A percentile compares a stretch with the other conserved stretches of the same genome.
These are phyloP conservation scores for Sarcophaga peregrina DNA, from an alignment of 1,140 invertebrate species.

Conservation along the genomic window DNA sequence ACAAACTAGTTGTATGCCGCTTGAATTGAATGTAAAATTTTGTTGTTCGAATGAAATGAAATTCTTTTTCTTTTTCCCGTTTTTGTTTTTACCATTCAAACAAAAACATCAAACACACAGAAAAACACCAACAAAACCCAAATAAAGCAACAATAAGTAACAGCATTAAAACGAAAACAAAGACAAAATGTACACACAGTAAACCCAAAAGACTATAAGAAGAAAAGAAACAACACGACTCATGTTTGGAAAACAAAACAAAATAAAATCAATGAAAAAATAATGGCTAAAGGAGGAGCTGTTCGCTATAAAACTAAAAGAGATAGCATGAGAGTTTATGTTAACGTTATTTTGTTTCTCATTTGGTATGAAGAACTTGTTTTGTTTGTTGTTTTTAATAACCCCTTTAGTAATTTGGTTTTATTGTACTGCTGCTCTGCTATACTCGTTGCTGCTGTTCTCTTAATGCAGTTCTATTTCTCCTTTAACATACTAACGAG, in stretches of 20 bases:
- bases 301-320: no score
- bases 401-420: no score
- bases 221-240: not conserved
- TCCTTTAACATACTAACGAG: not conserved
- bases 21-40: slow-evolving; percentile 27
- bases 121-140: not conserved
- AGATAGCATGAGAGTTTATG: no score
- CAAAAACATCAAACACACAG: not conserved
- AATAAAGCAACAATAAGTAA: not conserved
- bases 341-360: no score
- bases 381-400: no score
- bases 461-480: slow-evolving; percentile 1
- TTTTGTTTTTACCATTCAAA: not conserved
- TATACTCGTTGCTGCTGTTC: not conserved
- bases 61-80: no score
- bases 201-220: not conserved
- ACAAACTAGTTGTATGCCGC: slow-evolving; percentile 53
- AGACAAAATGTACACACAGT: not conserved
- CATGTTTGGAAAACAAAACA: not conserved
- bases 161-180: not conserved
- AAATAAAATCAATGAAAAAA: not conserved
- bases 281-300: no score
- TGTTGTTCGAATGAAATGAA: slow-evolving; percentile 14
- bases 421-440: no score
- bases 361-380: no score